Conservation (phyloP, 1,140 invertebrate genomes). For the Cecropterus lyciades region DNA sequence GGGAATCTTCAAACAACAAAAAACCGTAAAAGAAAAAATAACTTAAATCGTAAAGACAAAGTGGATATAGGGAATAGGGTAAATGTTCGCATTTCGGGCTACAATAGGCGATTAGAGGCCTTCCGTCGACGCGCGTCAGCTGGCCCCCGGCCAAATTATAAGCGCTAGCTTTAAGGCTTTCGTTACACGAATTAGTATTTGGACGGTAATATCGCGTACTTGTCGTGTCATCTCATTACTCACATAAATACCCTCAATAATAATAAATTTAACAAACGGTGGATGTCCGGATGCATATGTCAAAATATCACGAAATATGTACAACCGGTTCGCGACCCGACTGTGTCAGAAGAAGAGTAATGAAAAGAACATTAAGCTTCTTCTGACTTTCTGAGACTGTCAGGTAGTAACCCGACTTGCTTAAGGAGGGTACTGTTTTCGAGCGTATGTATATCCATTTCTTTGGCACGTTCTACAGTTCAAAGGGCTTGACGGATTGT, state of each 20-base stretch:
- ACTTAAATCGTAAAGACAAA: constrained; percentile 12
- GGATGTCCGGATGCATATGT: too few relatives aligned
- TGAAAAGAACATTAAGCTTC: too few relatives aligned
- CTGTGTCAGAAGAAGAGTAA: too few relatives aligned
- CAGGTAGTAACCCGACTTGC: too few relatives aligned
- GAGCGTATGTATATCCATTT: too few relatives aligned
- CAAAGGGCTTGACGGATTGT: too few relatives aligned
- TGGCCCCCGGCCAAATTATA: constrained; percentile 30
- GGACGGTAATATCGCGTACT: background rate
- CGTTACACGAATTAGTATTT: constrained; percentile 19
- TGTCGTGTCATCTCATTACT: background rate
- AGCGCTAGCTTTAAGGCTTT: constrained; percentile 22
- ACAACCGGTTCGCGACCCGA: too few relatives aligned
- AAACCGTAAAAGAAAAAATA: constrained; percentile 4
- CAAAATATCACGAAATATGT: too few relatives aligned
- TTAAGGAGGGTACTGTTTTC: too few relatives aligned
- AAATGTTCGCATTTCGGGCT: constrained; percentile 18
- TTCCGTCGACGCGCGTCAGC: constrained; percentile 24
- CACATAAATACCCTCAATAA: background rate
- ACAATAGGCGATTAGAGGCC: constrained; percentile 27
- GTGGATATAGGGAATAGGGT: constrained; percentile 14
- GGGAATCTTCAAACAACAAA: background rate
- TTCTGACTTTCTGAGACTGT: too few relatives aligned
- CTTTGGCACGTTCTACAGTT: too few relatives aligned
- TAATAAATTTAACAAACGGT: too few relatives aligned